A percentile compares a stretch with the other conserved stretches of the same genome.
Evolutionary conservation across 2,888 invertebrate genomes (phyloP).

Genomic region (Tuta absoluta): DNA sequence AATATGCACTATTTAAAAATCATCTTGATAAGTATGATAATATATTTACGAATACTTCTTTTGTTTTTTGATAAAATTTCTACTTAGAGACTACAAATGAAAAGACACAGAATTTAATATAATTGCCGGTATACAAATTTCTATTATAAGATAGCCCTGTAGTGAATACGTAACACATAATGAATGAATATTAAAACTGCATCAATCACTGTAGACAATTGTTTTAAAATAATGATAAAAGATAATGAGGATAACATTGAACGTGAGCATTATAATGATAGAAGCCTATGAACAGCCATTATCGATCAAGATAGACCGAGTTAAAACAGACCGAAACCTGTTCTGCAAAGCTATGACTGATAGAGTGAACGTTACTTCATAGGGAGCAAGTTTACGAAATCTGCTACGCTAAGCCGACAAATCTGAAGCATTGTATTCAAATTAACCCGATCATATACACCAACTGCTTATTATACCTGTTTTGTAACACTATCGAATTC

Average conservation of each 20-base stretch:
- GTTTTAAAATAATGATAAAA: conserved; percentile 18
- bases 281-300: conserved; percentile 30
- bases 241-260: conserved; percentile 21
- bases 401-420: conserved; percentile 45
- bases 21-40: background rate
- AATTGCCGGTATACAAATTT: background rate
- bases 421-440: conserved; percentile 65
- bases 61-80: too few species aligned
- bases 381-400: conserved; percentile 49
- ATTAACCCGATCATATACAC: conserved; percentile 58
- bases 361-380: conserved; percentile 33
- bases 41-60: background rate
- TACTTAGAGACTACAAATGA: background rate
- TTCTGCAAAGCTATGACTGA: conserved; percentile 27
- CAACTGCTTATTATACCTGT: conserved; percentile 47
- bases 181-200: conserved; percentile 13
- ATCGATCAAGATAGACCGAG: conserved; percentile 29
- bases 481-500: conserved; percentile 43
- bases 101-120: background rate
- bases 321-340: conserved; percentile 39
- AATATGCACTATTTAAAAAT: background rate
- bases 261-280: conserved; percentile 24
- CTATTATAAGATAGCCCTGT: background rate
- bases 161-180: conserved; percentile 3
- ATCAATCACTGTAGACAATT: conserved; percentile 17